Conservation (phyloP, 2,888 invertebrate species). For the Caradrina kadenii region DNA sequence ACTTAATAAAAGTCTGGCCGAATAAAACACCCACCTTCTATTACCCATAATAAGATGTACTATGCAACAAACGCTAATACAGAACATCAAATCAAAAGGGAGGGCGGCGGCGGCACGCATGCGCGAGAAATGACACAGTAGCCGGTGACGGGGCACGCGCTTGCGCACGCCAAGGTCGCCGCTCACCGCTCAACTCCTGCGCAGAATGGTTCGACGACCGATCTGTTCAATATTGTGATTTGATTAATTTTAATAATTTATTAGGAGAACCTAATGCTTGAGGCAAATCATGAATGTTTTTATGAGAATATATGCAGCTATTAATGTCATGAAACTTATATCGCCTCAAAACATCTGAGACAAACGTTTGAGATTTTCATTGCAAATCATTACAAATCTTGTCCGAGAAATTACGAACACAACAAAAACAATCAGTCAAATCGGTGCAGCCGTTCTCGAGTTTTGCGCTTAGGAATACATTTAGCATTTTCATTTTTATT, state of each 20-base stretch:
- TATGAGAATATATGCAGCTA: not conserved
- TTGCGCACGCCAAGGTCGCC: conserved; percentile 79
- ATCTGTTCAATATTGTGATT: conserved; percentile 65
- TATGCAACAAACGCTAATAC: conserved; percentile 46
- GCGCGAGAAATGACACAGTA: conserved; percentile 75
- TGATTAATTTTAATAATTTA: conserved; percentile 41
- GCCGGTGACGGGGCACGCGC: conserved; percentile 70
- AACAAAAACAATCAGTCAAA: too few species aligned
- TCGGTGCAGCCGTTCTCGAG: too few species aligned
- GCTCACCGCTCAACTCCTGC: conserved; percentile 71
- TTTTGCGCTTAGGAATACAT: too few species aligned
- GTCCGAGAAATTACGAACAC: too few species aligned
- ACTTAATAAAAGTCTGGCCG: not conserved
- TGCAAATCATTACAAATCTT: too few species aligned
- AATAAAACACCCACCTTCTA: not conserved
- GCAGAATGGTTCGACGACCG: conserved; percentile 81
- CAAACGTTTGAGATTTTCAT: too few species aligned
- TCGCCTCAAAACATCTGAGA: not conserved
- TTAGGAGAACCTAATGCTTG: not conserved
- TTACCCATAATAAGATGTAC: conserved; percentile 2
- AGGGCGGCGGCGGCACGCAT: conserved; percentile 66
- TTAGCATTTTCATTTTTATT: too few species aligned
- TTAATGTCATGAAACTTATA: not conserved
- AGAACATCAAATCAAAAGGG: conserved; percentile 51
- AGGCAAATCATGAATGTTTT: not conserved